Percentiles rank a stretch among this genome's conserved stretches.
Conservation (phyloP, 2,888 invertebrate species). For the Asteroscopus sphinx region DNA sequence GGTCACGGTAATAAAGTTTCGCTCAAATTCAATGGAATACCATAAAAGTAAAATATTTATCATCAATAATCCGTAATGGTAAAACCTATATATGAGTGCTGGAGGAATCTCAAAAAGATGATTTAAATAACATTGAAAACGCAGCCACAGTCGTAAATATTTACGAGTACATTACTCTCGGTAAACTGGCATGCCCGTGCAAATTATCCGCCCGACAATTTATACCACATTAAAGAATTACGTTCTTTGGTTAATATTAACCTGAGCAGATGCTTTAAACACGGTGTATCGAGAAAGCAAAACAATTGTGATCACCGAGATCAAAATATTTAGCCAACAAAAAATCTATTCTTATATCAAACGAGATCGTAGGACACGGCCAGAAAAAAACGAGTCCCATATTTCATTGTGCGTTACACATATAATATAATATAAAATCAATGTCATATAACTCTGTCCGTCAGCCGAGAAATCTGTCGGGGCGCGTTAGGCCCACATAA, state of each 20-base stretch:
- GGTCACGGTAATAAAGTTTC: constrained; percentile 58
- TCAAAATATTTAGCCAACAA: constrained; percentile 66
- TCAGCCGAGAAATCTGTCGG: constrained; percentile 82
- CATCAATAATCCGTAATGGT: constrained; percentile 73
- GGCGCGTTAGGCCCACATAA: constrained; percentile 85
- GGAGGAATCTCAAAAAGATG: constrained; percentile 75
- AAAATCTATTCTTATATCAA: constrained; percentile 32
- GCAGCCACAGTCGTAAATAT: constrained; percentile 83
- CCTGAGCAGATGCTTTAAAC: constrained; percentile 32
- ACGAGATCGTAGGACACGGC: constrained; percentile 20
- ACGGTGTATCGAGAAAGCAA: constrained; percentile 37
- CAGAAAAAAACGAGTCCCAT: constrained; percentile 40
- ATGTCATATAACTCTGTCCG: constrained; percentile 78
- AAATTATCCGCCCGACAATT: constrained; percentile 74
- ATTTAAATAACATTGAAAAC: constrained; percentile 82
- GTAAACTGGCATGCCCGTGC: constrained; percentile 75
- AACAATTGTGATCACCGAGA: constrained; percentile 56
- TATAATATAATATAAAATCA: constrained; percentile 75
- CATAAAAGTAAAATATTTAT: constrained; percentile 76
- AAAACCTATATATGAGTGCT: constrained; percentile 62
- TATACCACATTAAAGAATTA: constrained; percentile 62
- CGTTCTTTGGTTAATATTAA: constrained; percentile 58
- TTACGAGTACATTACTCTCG: constrained; percentile 88
- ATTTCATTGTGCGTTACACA: constrained; percentile 68
- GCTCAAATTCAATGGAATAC: constrained; percentile 65